Percentiles rank a stretch among this genome's conserved stretches.
Evolutionary conservation across 2,113 vertebrate species (phyloP).

Genomic region (Chauna torquata): DNA sequence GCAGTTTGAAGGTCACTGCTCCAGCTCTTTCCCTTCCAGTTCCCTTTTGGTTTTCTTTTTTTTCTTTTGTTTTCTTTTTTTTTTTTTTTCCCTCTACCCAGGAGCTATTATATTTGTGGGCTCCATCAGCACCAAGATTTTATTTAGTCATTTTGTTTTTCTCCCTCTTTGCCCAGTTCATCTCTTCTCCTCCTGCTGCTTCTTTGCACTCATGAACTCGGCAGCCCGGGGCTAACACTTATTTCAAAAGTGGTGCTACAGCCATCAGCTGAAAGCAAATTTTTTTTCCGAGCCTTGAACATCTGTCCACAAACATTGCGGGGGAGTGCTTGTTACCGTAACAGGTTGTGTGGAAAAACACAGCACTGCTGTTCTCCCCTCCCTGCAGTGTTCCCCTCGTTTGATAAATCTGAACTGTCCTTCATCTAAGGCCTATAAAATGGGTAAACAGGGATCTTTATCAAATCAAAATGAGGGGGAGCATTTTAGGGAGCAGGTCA

Average conservation of each 20-base stretch:
- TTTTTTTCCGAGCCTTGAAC: slow-evolving; percentile 17
- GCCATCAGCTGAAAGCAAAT: not conserved
- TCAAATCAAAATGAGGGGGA: not conserved
- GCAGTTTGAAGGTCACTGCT: not conserved
- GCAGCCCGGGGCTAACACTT: slow-evolving; percentile 6
- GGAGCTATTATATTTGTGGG: not conserved
- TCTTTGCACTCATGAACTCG: not conserved
- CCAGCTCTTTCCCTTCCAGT: not conserved
- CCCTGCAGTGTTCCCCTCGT: not conserved
- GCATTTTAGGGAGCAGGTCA: not conserved
- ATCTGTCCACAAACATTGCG: slow-evolving; percentile 35
- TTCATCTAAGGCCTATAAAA: not conserved
- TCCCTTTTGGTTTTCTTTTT: too few relatives aligned
- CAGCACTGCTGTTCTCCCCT: not conserved
- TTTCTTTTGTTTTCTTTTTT: too few relatives aligned
- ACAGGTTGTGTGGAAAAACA: slow-evolving; percentile 44
- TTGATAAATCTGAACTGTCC: not conserved
- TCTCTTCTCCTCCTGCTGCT: not conserved
- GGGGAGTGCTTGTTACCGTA: not conserved
- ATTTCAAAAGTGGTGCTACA: slow-evolving; percentile 20
- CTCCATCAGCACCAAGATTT: not conserved
- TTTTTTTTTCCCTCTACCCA: not conserved
- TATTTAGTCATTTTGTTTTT: not conserved
- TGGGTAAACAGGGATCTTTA: not conserved
- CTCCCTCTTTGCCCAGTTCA: not conserved